phyloP scores from a whole-genome alignment of 2,113 vertebrate genomes.

The Rhagologus leucostigma region DNA sequence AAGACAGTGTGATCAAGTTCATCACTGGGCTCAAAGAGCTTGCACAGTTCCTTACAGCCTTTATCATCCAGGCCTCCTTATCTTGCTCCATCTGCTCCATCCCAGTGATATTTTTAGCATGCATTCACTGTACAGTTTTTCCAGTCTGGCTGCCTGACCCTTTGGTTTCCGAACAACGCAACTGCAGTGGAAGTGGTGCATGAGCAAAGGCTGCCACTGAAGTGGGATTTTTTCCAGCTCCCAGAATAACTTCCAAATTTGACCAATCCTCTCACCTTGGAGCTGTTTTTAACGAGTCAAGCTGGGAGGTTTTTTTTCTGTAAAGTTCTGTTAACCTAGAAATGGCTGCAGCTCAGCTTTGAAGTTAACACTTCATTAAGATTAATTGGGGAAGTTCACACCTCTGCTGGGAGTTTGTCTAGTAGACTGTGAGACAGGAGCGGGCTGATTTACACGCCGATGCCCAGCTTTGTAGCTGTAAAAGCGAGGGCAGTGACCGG shows the following conservation, averaged over 20 bases:
- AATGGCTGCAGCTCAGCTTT: slow-evolving; percentile 48
- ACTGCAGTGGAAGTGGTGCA: slow-evolving; percentile 20
- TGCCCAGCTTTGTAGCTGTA: neutral
- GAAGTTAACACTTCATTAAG: slow-evolving; percentile 69
- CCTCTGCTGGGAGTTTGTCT: slow-evolving; percentile 55
- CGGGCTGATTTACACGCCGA: neutral
- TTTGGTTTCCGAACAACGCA: slow-evolving; percentile 33
- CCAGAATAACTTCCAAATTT: slow-evolving; percentile 47
- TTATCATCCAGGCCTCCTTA: slow-evolving; percentile 15
- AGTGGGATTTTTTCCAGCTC: slow-evolving; percentile 30
- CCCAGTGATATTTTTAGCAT: slow-evolving; percentile 48
- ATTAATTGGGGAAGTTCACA: slow-evolving; percentile 66
- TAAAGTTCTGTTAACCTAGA: slow-evolving; percentile 44
- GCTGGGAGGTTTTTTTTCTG: slow-evolving; percentile 7
- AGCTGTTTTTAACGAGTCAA: slow-evolving; percentile 14
- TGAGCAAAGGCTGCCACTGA: neutral
- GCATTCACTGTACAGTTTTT: slow-evolving; percentile 29
- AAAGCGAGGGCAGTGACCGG: neutral
- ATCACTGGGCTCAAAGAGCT: neutral
- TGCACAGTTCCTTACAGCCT: neutral
- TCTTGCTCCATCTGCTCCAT: slow-evolving; percentile 45
- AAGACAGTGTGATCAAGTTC: neutral
- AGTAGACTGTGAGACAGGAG: slow-evolving; percentile 29
- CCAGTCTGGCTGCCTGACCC: slow-evolving; percentile 43
- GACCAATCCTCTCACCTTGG: slow-evolving; percentile 25